phyloP scores from a whole-genome alignment of 2,888 invertebrate species.

The Poecilus cupreus region DNA sequence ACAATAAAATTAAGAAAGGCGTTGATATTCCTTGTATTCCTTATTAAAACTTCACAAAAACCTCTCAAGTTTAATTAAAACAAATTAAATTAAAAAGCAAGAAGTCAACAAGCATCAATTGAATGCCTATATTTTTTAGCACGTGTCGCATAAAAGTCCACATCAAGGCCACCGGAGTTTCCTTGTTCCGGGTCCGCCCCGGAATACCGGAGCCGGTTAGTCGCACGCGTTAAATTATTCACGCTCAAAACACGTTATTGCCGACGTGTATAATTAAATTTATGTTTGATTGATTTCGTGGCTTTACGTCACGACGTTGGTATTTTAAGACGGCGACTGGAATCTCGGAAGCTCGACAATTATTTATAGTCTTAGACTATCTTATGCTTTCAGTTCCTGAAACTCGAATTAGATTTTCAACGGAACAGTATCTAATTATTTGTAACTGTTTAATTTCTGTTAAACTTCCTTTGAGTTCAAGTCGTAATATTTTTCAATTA shows the following conservation, averaged over 20 bases:
- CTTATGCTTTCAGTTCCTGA: neutral
- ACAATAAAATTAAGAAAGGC: too few relatives aligned
- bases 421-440: too few relatives aligned
- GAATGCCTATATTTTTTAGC: too few relatives aligned
- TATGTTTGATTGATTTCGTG: conserved; percentile 51
- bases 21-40: too few relatives aligned
- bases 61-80: too few relatives aligned
- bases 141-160: too few relatives aligned
- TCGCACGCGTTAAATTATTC: conserved; percentile 25
- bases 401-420: neutral
- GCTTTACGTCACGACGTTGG: neutral
- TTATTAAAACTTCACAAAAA: too few relatives aligned
- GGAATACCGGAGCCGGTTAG: neutral
- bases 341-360: neutral
- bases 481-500: too few relatives aligned
- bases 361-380: neutral
- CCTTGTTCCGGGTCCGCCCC: neutral
- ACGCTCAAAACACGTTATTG: conserved; percentile 47
- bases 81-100: too few relatives aligned
- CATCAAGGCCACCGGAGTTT: neutral
- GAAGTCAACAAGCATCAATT: too few relatives aligned
- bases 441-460: too few relatives aligned
- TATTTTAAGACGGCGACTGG: conserved; percentile 26
- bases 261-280: conserved; percentile 52
- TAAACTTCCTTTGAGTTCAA: too few relatives aligned